Evolutionary conservation across 2,113 vertebrate genomes (phyloP).

Genomic region (Geococcyx californianus): DNA sequence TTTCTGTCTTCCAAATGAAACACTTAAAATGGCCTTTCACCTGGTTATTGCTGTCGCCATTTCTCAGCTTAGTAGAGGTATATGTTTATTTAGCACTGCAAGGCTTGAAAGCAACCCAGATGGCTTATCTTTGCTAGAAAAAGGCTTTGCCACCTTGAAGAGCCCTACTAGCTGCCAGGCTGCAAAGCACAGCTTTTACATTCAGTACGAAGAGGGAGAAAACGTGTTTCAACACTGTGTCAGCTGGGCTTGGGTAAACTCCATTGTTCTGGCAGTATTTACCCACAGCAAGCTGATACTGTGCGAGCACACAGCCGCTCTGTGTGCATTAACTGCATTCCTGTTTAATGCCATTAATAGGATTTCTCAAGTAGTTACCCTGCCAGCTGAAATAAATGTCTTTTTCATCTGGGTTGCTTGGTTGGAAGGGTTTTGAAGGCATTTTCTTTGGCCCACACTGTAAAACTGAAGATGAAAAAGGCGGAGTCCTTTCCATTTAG

Average conservation of each 20-base stretch:
- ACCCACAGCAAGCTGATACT: not conserved
- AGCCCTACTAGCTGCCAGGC: not conserved
- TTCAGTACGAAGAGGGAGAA: not conserved
- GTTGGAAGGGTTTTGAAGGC: not conserved
- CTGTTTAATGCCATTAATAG: not conserved
- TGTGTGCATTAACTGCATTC: not conserved
- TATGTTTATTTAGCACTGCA: not conserved
- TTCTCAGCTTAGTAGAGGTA: not conserved
- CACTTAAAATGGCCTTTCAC: conserved; percentile 2
- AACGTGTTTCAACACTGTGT: not conserved
- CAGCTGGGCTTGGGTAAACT: conserved; percentile 7
- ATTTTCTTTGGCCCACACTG: not conserved
- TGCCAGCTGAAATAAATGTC: not conserved
- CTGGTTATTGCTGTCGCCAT: not conserved
- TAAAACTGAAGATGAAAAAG: not conserved
- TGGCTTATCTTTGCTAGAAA: not conserved
- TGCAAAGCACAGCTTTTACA: not conserved
- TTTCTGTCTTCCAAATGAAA: conserved; percentile 17
- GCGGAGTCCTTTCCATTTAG: not conserved
- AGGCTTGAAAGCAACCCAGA: not conserved
- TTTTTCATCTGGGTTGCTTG: not conserved
- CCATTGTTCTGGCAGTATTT: conserved; percentile 6
- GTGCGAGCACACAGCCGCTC: not conserved
- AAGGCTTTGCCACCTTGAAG: not conserved
- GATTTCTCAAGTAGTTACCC: not conserved